Evolutionary conservation across 2,888 invertebrate genomes (phyloP).

Genomic region (Troglohyphantes excavatus): DNA sequence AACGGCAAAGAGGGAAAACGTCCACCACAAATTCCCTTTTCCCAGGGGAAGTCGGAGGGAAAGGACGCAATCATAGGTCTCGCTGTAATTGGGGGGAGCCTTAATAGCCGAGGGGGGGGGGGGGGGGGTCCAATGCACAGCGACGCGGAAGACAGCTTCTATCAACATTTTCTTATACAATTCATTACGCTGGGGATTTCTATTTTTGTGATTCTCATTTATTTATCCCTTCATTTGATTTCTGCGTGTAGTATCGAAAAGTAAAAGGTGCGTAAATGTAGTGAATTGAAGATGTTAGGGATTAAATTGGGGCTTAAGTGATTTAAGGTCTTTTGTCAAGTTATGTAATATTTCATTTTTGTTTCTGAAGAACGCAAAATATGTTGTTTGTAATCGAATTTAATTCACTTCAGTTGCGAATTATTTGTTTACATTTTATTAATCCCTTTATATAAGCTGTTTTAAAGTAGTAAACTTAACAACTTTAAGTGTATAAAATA

Average conservation of each 20-base stretch:
- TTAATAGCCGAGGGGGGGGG: constrained; percentile 49
- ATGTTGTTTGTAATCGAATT: too few relatives aligned
- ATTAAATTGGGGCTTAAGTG: not conserved
- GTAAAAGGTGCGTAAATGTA: not conserved
- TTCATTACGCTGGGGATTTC: constrained; percentile 60
- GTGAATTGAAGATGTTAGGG: not conserved
- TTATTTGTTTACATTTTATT: too few relatives aligned
- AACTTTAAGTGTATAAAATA: too few relatives aligned
- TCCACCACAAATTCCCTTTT: constrained; percentile 51
- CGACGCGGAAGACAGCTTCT: constrained; percentile 33
- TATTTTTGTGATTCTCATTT: constrained; percentile 4
- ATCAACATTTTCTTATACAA: constrained; percentile 74
- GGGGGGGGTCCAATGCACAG: not conserved
- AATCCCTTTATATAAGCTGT: too few relatives aligned
- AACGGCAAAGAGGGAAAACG: not conserved
- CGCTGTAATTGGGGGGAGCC: constrained; percentile 54
- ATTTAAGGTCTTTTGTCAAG: too few relatives aligned
- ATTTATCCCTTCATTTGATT: constrained; percentile 10
- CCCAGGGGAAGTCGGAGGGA: constrained; percentile 44
- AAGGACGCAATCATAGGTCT: constrained; percentile 73
- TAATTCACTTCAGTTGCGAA: too few relatives aligned
- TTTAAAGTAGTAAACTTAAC: too few relatives aligned
- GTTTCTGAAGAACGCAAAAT: too few relatives aligned
- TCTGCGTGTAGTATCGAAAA: constrained; percentile 11
- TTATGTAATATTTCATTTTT: too few relatives aligned